Base-by-base conservation (phyloP, 1,140 invertebrate genomes). In the Diorhabda carinulata region DNA sequence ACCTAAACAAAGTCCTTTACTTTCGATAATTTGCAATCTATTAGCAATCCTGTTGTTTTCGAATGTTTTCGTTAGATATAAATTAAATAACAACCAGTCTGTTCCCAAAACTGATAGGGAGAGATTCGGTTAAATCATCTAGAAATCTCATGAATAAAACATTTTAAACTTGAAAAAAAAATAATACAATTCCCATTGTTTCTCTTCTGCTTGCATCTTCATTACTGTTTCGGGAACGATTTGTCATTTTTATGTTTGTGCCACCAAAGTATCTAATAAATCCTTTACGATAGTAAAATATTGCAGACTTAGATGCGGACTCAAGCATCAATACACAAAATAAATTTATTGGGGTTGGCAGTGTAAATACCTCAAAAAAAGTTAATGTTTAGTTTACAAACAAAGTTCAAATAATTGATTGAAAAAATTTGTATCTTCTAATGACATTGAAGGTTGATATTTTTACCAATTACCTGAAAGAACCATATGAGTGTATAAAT, bases 131-230 rank as follows among this genome's bases (percentile, higher is more conserved):
- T 52, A 52, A 52, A 52, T 52, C 47, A 52, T 52, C 6, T 52
- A 52, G 47, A 52, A 52, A 52, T 8, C 47, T 52, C 47, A 52
- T 52, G 47, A 52, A 52, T 52, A 52, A 52, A 52, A 52, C 47
- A 52, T 52, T 52, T 52, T 52, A 52, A 52, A 52, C 47, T 52
- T n/a, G 25, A 25, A 25, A 25, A 8, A 52, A 52, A 52, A 52
- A 52, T 52, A 4, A 52, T 52, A 52, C 47, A 52, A 52, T 52
- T 52, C n/a, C 47, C 47, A 52, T 52, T 52, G 47, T 52, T n/a
- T 52, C 25, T 25, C 25, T 25, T 25, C 47, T 52, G 47, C 47
- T 52, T 52, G 47, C 47, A 52, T 52, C 47, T 52, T 52, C 47
- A 52, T 52, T 52, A 52, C 47, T 52, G 47, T 52, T 52, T 52